Conservation (phyloP, 1,140 invertebrate genomes). For the Anagrus nilaparvatae region DNA sequence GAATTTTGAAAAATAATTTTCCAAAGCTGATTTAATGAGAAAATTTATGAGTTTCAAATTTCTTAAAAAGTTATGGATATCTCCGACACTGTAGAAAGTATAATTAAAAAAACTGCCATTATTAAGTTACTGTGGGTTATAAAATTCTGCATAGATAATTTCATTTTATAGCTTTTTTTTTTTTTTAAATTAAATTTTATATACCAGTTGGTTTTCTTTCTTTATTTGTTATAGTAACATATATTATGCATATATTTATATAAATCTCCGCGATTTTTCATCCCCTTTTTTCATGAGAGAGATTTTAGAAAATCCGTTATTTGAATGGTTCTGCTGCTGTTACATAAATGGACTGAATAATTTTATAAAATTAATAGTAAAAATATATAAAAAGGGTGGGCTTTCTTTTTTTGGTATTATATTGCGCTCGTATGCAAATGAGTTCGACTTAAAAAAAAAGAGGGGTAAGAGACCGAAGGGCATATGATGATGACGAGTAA, state of each 20-base stretch:
- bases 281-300: conserved; percentile 30
- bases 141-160: conserved; percentile 14
- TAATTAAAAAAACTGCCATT: too few relatives aligned
- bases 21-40: too few relatives aligned
- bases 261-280: conserved; percentile 17
- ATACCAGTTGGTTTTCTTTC: background rate
- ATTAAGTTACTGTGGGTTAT: too few relatives aligned
- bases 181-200: too few relatives aligned
- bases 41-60: too few relatives aligned
- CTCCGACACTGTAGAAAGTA: too few relatives aligned
- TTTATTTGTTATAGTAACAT: background rate
- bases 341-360: conserved; percentile 33
- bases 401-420: too few relatives aligned
- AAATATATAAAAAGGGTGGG: too few relatives aligned
- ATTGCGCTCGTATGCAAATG: conserved; percentile 44
- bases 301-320: conserved; percentile 45
- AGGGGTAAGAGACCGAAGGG: conserved; percentile 8
- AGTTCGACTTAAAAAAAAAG: conserved; percentile 8
- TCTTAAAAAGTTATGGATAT: too few relatives aligned
- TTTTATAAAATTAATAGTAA: conserved; percentile 46
- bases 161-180: conserved; percentile 1
- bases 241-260: too few relatives aligned
- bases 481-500: conserved; percentile 21
- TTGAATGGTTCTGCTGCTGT: conserved; percentile 30
- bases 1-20: too few relatives aligned